Percentiles rank a stretch among this genome's conserved stretches.
Evolutionary conservation across 2,888 invertebrate genomes (phyloP).

Genomic region (Troides aeacus): DNA sequence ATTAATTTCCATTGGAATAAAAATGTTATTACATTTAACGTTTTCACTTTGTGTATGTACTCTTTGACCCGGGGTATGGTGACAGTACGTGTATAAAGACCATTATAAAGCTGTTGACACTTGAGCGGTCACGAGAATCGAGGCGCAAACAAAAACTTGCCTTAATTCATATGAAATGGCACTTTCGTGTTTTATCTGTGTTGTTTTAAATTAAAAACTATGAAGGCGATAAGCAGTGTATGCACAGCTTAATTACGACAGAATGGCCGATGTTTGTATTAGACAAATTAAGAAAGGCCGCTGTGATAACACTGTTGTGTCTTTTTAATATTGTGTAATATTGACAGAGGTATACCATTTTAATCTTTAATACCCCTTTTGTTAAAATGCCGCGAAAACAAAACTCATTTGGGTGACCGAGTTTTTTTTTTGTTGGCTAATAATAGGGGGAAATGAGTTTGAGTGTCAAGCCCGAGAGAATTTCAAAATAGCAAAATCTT

Average conservation of each 20-base stretch:
- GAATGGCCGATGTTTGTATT: slow-evolving; percentile 53
- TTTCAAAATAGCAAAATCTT: not conserved
- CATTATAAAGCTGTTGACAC: slow-evolving; percentile 37
- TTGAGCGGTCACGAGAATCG: slow-evolving; percentile 41
- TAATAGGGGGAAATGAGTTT: not conserved
- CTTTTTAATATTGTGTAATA: slow-evolving; percentile 42
- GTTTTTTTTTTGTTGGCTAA: not conserved
- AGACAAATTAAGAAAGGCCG: slow-evolving; percentile 48
- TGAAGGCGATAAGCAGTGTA: slow-evolving; percentile 47
- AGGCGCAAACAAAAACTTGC: slow-evolving; percentile 42
- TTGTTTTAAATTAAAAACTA: slow-evolving; percentile 58
- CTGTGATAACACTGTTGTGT: slow-evolving; percentile 42
- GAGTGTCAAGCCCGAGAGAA: not conserved
- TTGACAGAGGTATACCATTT: slow-evolving; percentile 34
- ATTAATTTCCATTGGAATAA: not conserved
- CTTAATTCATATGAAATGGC: slow-evolving; percentile 50
- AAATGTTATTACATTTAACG: not conserved
- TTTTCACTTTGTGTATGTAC: not conserved
- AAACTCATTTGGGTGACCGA: not conserved
- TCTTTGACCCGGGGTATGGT: slow-evolving; percentile 1
- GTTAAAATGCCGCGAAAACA: slow-evolving; percentile 19
- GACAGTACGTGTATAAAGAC: slow-evolving; percentile 21
- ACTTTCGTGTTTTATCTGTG: slow-evolving; percentile 44
- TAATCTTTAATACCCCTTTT: slow-evolving; percentile 24
- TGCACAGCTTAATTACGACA: slow-evolving; percentile 46